phyloP scores from a whole-genome alignment of 2,113 vertebrate genomes.

The Oxyruncus cristatus region DNA sequence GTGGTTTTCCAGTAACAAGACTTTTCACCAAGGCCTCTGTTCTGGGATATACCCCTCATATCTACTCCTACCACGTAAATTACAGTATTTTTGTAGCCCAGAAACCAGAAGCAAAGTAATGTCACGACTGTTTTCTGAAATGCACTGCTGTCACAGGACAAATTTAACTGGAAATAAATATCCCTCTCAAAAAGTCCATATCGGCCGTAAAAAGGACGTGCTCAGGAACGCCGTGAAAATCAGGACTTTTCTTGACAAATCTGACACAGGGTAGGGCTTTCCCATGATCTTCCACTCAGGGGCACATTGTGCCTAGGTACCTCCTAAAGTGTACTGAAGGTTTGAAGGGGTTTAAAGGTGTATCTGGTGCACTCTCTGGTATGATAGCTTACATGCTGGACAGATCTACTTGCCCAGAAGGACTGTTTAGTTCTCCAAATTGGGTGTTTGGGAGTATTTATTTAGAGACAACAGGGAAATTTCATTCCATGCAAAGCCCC shows the following conservation, averaged over 20 bases:
- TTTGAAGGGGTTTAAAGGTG: background rate
- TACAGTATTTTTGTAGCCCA: background rate
- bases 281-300: background rate
- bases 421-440: background rate
- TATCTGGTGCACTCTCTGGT: background rate
- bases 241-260: background rate
- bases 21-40: background rate
- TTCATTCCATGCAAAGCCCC: background rate
- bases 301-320: background rate
- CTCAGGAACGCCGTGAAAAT: background rate
- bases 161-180: background rate
- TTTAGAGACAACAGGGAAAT: background rate
- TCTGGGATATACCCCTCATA: background rate
- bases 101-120: background rate
- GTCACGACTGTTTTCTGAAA: background rate
- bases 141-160: background rate
- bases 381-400: background rate
- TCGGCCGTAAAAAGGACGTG: background rate
- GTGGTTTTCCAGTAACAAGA: background rate
- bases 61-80: background rate
- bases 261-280: background rate
- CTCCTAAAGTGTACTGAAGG: background rate
- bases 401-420: background rate
- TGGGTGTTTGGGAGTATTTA: background rate
- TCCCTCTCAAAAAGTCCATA: background rate